Evolutionary conservation across 2,113 vertebrate species (phyloP).

Genomic region (Pedetes capensis): DNA sequence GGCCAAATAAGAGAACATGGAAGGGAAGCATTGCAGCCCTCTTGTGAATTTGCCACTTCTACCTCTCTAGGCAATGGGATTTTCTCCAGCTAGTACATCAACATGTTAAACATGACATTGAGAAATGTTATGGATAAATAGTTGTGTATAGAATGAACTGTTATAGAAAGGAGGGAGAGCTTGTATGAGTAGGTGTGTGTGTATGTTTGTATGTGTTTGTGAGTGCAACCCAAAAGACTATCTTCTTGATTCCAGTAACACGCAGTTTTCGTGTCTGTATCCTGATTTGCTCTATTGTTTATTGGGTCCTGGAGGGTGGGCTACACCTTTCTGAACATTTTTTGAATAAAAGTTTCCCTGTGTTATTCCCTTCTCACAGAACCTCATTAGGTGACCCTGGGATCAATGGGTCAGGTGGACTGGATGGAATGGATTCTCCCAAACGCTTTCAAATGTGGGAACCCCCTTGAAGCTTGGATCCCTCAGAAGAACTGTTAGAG

Average conservation of each 20-base stretch:
- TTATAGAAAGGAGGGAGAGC: neutral
- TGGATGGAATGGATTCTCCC: neutral
- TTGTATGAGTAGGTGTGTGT: neutral
- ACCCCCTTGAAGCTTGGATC: neutral
- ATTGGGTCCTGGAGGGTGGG: neutral
- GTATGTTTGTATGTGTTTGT: neutral
- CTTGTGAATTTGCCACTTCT: neutral
- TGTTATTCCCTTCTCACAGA: neutral
- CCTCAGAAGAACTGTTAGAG: neutral
- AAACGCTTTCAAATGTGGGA: neutral
- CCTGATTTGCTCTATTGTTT: neutral
- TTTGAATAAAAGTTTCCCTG: neutral
- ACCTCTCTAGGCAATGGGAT: neutral
- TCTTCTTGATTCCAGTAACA: neutral
- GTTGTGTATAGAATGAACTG: neutral
- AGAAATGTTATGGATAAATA: neutral
- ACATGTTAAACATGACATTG: neutral
- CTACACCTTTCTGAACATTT: neutral
- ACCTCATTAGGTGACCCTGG: neutral
- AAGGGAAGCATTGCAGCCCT: neutral
- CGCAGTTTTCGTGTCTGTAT: neutral
- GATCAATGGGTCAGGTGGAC: neutral
- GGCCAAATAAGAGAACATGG: neutral
- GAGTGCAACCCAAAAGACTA: neutral
- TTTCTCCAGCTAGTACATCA: neutral